Evolutionary conservation across 2,113 vertebrate species (phyloP), one percentile per base, ranked within the genome.

Genomic region (Sprattus sprattus): DNA sequence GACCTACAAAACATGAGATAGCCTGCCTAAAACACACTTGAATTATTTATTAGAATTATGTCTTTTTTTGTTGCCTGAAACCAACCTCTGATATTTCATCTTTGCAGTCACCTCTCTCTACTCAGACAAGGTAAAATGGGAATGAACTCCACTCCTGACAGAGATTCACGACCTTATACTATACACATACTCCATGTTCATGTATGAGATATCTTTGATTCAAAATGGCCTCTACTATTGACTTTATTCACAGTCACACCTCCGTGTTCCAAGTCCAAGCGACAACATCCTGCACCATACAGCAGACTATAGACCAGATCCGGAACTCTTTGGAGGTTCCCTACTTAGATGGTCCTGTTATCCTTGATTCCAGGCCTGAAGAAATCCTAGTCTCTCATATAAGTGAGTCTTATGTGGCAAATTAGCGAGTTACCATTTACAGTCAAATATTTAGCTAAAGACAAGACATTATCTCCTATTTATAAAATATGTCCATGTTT

Each of bases 221-320:
- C 54, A 60, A 60, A 32, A 83, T 20, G 0, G 16, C 71, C 67
- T 78, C 15, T 11, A n/a, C 39, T 67, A 45, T 64, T 39, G 8
- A 39, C 50, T 52, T 6, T 84, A 32, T 81, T 83, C 86, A 84
- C 89, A 95, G 92, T 82, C 88, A 91, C 89, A 91, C 91, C 82
- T 94, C 92, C 57, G 39, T 90, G 45, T 95, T 95, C 89, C 95
- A 95, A 84, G 89, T 95, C 9, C 84, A 90, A 84, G 93, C 93
- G 44, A 86, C 44, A 50, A 88, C n/a, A 83, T 88, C 64, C 6
- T 87, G 78, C 49, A 83, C 92, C 83, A 81, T 89, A 0, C 39
- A 86, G 71, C 84, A 93, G 85, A 93, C 89, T 0, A 85, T 91
- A 57, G 45, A 81, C 3, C 82, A 80, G 81, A 93, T 95, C 71